Percentiles rank a stretch among this genome's conserved stretches.
Conservation (phyloP, 2,888 invertebrate genomes). For the Eupithecia dodoneata region DNA sequence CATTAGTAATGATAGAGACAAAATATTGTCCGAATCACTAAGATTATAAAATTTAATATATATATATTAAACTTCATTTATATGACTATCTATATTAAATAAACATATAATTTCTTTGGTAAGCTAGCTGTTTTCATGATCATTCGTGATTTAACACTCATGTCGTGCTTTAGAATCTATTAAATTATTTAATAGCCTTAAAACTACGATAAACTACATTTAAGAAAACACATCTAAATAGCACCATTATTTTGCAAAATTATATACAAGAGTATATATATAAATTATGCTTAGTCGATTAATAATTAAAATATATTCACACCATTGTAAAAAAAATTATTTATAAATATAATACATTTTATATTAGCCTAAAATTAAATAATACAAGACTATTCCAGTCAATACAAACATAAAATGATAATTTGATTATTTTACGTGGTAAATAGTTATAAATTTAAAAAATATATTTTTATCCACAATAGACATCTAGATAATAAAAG, state of each 20-base stretch:
- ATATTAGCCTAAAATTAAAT: neutral
- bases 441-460: neutral
- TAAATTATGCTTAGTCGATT: neutral
- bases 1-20: neutral
- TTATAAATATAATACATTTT: neutral
- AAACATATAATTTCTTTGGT: slow-evolving; percentile 72
- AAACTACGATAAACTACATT: neutral
- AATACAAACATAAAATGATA: neutral
- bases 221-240: neutral
- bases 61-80: slow-evolving; percentile 8
- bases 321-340: neutral
- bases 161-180: neutral
- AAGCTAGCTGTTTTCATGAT: slow-evolving; percentile 74
- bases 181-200: neutral
- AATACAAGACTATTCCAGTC: neutral
- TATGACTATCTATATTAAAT: slow-evolving; percentile 19
- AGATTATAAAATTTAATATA: neutral
- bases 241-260: slow-evolving; percentile 1
- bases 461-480: neutral
- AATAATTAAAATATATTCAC: neutral
- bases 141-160: slow-evolving; percentile 50
- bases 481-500: too few relatives aligned
- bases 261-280: neutral
- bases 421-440: neutral
- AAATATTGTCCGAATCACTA: slow-evolving; percentile 11